Evolutionary conservation across 2,888 invertebrate genomes (phyloP).

Genomic region (Quadriops clusia): DNA sequence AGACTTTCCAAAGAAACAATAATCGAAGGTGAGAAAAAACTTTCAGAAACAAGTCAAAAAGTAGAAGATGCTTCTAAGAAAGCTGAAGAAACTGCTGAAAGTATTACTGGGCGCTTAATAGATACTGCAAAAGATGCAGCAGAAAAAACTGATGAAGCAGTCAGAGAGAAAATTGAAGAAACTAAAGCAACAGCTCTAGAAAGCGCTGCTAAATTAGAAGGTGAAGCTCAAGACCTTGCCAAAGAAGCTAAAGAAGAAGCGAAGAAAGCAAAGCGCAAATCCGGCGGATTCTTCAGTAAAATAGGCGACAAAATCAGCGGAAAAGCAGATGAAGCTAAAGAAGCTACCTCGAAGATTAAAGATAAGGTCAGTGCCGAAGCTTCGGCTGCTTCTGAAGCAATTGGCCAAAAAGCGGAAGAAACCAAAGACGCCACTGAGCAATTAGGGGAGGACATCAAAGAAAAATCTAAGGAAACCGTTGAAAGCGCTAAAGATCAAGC

Average conservation of each 20-base stretch:
- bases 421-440: not conserved
- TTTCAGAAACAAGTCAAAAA: not conserved
- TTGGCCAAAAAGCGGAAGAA: conserved; percentile 2
- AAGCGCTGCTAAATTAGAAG: not conserved
- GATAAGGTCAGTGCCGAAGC: conserved; percentile 5
- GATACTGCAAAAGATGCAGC: conserved; percentile 15
- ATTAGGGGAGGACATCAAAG: conserved; percentile 2
- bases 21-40: conserved; percentile 1
- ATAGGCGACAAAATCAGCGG: conserved; percentile 14
- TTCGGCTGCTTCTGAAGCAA: conserved; percentile 3
- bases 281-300: conserved; percentile 14
- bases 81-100: conserved; percentile 9
- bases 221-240: not conserved
- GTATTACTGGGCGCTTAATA: conserved; percentile 5
- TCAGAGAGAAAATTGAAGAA: conserved; percentile 15
- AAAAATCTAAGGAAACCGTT: conserved; percentile 9
- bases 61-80: conserved; percentile 7
- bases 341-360: conserved; percentile 12
- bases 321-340: conserved; percentile 17
- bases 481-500: too few relatives aligned
- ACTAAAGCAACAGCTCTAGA: conserved; percentile 7
- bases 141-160: conserved; percentile 16
- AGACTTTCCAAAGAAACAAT: not conserved
- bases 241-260: conserved; percentile 8
- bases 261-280: conserved; percentile 9